Evolutionary conservation across 2,113 vertebrate genomes (phyloP).

Genomic region (Corythoichthys intestinalis): DNA sequence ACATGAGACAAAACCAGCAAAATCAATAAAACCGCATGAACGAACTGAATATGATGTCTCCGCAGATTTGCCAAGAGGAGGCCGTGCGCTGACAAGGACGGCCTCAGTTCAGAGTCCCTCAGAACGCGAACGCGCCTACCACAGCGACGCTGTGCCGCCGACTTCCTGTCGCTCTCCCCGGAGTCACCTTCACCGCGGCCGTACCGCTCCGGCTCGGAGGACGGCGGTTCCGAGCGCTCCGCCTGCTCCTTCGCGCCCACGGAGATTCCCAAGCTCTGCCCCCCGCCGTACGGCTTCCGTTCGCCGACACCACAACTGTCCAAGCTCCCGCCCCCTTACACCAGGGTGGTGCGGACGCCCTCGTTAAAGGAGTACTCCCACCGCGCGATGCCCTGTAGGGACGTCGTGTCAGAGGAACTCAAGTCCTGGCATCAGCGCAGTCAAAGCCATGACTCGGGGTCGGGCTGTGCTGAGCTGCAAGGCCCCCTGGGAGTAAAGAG

Average conservation of each 20-base stretch:
- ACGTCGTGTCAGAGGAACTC: slow-evolving; percentile 80
- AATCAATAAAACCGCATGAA: not conserved
- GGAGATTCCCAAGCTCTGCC: slow-evolving; percentile 63
- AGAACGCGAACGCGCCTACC: slow-evolving; percentile 69
- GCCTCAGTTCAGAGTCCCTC: slow-evolving; percentile 42
- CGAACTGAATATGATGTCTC: slow-evolving; percentile 3
- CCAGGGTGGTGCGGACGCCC: slow-evolving; percentile 72
- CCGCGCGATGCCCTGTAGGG: slow-evolving; percentile 68
- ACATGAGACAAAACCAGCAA: not conserved
- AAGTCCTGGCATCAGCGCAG: slow-evolving; percentile 83
- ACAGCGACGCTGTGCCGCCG: slow-evolving; percentile 66
- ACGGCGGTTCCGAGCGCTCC: slow-evolving; percentile 82
- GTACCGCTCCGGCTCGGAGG: slow-evolving; percentile 80
- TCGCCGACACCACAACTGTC: slow-evolving; percentile 34
- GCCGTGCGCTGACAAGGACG: slow-evolving; percentile 44
- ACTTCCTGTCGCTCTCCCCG: slow-evolving; percentile 69
- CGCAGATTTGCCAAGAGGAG: slow-evolving; percentile 72
- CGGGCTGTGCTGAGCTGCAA: slow-evolving; percentile 69
- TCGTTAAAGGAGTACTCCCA: slow-evolving; percentile 78
- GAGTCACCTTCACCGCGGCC: slow-evolving; percentile 67
- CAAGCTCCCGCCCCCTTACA: slow-evolving; percentile 71
- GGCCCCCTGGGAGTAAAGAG: slow-evolving; percentile 60
- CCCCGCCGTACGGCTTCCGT: slow-evolving; percentile 73
- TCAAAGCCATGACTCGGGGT: slow-evolving; percentile 59
- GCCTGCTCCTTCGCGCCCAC: slow-evolving; percentile 71